These are phyloP conservation scores for Furcula furcula DNA, from an alignment of 2,888 invertebrate species.

Conservation along the genomic window DNA sequence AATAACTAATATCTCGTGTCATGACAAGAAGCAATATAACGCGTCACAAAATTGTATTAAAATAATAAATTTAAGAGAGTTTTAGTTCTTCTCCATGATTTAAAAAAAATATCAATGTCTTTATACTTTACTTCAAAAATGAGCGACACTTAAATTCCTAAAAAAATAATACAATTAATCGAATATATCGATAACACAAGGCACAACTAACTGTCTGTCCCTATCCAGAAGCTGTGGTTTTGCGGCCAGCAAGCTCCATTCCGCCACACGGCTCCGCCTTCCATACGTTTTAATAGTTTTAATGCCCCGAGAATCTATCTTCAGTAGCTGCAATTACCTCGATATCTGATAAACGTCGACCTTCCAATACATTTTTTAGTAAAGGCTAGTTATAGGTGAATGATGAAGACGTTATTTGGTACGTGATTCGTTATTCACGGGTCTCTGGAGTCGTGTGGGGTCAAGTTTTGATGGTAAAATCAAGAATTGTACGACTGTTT, in stretches of 20 bases:
- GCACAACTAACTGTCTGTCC: slow-evolving; percentile 56
- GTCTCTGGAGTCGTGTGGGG: slow-evolving; percentile 30
- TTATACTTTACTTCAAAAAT: too few species aligned
- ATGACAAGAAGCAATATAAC: too few species aligned
- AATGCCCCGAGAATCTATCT: slow-evolving; percentile 55
- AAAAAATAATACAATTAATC: too few species aligned
- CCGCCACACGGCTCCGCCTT: slow-evolving; percentile 56
- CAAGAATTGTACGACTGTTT: too few species aligned
- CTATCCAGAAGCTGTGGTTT: slow-evolving; percentile 74
- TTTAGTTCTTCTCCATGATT: too few species aligned
- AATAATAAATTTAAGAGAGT: too few species aligned
- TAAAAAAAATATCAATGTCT: too few species aligned
- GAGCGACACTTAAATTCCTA: too few species aligned
- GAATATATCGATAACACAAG: slow-evolving; percentile 46
- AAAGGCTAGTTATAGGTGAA: slow-evolving; percentile 32
- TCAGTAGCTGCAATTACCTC: slow-evolving; percentile 37
- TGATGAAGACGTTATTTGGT: slow-evolving; percentile 44
- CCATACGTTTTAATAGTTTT: slow-evolving; percentile 73
- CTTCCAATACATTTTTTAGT: slow-evolving; percentile 36
- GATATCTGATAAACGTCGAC: slow-evolving; percentile 33
- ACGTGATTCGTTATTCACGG: slow-evolving; percentile 40
- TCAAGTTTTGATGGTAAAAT: slow-evolving; percentile 9
- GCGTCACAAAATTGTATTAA: too few species aligned
- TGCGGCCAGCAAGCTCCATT: slow-evolving; percentile 66
- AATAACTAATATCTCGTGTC: too few species aligned